Evolutionary conservation across 2,888 invertebrate genomes (phyloP).

Genomic region (Pantelozetes paolii): DNA sequence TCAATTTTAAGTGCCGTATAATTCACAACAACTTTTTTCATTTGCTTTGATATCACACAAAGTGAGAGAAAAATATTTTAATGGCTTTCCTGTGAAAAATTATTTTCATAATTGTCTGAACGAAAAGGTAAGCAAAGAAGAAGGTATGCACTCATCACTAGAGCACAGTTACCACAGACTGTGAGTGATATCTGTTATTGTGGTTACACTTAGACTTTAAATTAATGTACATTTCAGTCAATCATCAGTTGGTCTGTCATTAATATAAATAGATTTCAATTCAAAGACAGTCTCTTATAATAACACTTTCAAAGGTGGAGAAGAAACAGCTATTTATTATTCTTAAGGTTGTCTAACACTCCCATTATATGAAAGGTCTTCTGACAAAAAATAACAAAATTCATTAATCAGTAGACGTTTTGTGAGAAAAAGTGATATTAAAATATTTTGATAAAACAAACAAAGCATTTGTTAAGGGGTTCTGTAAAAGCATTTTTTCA

Average conservation of each 20-base stretch:
- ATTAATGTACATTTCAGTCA: conserved; percentile 10
- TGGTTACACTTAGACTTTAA: background rate
- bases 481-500: too few species aligned
- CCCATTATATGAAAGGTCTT: conserved; percentile 6
- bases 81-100: conserved; percentile 4
- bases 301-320: background rate
- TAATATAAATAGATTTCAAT: background rate
- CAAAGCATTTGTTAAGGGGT: too few species aligned
- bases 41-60: background rate
- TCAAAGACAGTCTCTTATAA: background rate
- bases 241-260: background rate
- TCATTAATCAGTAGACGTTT: too few species aligned
- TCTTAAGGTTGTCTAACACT: conserved; percentile 17
- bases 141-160: background rate
- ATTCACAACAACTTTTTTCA: background rate
- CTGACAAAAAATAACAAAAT: background rate
- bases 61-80: background rate
- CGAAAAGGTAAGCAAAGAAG: background rate
- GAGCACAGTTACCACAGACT: background rate
- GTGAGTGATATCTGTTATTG: conserved; percentile 5
- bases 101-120: background rate
- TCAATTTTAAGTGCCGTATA: background rate
- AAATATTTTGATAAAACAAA: too few species aligned
- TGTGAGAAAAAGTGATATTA: too few species aligned
- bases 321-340: background rate